Evolutionary conservation across 2,113 vertebrate genomes (phyloP), one percentile per base, ranked within the genome.

Genomic region (Clarias magur): DNA sequence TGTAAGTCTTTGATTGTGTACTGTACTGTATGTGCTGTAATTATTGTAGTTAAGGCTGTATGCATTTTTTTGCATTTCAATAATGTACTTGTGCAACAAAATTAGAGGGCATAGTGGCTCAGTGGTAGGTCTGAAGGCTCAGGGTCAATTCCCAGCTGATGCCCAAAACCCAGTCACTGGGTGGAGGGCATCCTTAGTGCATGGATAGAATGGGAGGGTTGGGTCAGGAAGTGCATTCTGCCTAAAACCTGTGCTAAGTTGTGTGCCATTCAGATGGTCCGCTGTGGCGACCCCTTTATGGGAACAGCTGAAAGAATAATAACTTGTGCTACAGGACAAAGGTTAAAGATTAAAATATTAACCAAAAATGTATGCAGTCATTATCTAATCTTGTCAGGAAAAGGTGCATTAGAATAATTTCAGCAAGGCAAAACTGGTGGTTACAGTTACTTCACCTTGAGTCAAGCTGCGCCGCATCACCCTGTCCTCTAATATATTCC

Each of bases 1-100:
- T 91, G 94, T 95, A 89, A 94, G 94, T 94, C 11, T 67, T 59
- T 86, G 13, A 54, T 83, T 3, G 34, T 38, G 34, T 38, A 34
- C 30, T 38, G 34, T 38, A 34, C 30, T 16, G 3, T 83, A 25
- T 21, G 27, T 86, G 42, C 27, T 75, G 13, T 68, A 38, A 6
- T 60, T 48, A 17, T 84, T 21, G n/a, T 62, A 80, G 27, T 34
- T 27, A 80, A 17, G 19, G 23, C 53, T 59, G 11, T 9, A 16
- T 54, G 27, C 48, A 48, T 62, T 48, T 63, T 63, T 85, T 70
- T 86, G 42, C 16, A 65, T 53, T 62, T 12, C 12, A 21, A 21
- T 21, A 38, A 25, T 48, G 62, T n/a, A 72, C 21, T 62, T 19
- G 42, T 10, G 11, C 17, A 42, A 38, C 15, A 70, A 70, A 38